These are phyloP conservation scores for Thysanoteuthis rhombus DNA, from an alignment of 2,888 invertebrate species.

Conservation along the genomic window DNA sequence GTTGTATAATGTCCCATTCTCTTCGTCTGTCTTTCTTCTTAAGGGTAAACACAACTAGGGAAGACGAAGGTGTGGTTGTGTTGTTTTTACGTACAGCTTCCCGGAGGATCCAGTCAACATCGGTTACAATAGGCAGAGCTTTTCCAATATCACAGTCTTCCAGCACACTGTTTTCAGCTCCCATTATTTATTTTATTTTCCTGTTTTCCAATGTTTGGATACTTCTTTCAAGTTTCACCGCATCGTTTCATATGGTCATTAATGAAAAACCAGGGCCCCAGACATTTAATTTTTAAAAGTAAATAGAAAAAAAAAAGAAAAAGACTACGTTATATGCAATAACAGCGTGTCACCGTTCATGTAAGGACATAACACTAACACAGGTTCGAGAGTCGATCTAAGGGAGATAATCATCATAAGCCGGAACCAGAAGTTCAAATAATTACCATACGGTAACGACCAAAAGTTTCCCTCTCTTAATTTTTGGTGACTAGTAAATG, in stretches of 20 bases:
- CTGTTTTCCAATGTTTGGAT: background rate
- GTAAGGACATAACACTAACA: background rate
- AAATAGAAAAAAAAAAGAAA: background rate
- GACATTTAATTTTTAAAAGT: background rate
- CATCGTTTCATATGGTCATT: background rate
- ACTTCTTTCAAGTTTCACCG: background rate
- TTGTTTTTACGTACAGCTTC: constrained; percentile 35
- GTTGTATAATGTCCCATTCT: constrained; percentile 41
- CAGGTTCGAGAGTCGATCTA: background rate
- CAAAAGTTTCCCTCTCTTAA: background rate
- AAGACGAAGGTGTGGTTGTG: background rate
- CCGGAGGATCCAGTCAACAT: constrained; percentile 41
- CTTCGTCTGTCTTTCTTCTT: constrained; percentile 42
- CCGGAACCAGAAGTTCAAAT: background rate
- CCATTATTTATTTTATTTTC: constrained; percentile 42
- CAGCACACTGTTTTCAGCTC: constrained; percentile 53
- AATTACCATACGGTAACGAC: background rate
- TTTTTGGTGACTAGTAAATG: too few relatives aligned
- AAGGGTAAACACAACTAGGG: constrained; percentile 43
- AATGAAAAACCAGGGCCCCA: background rate
- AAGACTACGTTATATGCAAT: background rate
- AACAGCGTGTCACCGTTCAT: background rate
- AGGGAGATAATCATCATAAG: background rate
- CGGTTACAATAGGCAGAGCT: constrained; percentile 36
- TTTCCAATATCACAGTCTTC: constrained; percentile 51